These are phyloP conservation scores for Neoarius graeffei DNA, from an alignment of 2,113 vertebrate species.

Conservation along the genomic window DNA sequence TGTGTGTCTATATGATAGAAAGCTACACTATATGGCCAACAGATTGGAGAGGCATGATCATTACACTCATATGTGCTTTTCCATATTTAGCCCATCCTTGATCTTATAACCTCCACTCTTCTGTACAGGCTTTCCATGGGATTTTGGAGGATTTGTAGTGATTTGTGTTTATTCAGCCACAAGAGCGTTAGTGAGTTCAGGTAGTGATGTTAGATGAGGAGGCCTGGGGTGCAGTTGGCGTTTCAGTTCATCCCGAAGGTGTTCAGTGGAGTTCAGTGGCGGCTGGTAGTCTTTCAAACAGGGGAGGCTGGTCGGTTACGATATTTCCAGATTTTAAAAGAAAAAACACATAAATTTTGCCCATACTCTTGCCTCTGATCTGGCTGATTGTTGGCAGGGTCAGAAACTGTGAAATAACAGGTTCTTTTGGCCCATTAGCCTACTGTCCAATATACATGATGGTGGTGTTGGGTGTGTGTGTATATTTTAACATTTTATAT, in stretches of 20 bases:
- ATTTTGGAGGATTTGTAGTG: neutral
- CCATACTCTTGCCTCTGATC: too few species aligned
- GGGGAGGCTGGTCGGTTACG: too few species aligned
- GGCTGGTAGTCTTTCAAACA: too few species aligned
- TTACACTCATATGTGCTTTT: neutral
- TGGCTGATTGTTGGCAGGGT: too few species aligned
- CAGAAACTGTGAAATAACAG: too few species aligned
- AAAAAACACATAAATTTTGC: too few species aligned
- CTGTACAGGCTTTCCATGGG: neutral
- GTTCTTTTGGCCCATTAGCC: too few species aligned
- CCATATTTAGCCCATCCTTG: neutral
- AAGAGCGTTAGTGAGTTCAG: neutral
- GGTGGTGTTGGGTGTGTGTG: too few species aligned
- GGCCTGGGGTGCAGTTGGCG: neutral
- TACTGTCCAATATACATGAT: too few species aligned
- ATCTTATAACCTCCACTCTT: neutral
- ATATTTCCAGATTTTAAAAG: too few species aligned
- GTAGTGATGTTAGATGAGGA: neutral
- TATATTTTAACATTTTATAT: too few species aligned
- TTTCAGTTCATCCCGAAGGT: neutral
- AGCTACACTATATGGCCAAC: neutral
- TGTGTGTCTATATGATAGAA: neutral
- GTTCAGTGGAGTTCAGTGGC: too few species aligned
- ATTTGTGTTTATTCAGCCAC: neutral
- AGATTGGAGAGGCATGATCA: neutral